A percentile compares a stretch with the other conserved stretches of the same genome.
phyloP scores from a whole-genome alignment of 2,888 invertebrate genomes.

The Gastrophysa polygoni region DNA sequence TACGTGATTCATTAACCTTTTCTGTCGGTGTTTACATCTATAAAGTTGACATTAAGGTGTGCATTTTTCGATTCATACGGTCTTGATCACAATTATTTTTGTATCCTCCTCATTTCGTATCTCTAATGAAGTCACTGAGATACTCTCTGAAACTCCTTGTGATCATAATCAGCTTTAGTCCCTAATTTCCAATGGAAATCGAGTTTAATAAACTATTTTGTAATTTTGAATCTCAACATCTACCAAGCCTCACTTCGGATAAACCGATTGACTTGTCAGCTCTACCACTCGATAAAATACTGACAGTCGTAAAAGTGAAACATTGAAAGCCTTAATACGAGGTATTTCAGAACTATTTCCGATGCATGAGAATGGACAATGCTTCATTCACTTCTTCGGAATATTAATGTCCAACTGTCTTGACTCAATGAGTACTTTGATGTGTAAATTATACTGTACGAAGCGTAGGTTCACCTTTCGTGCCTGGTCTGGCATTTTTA shows the following conservation, averaged over 20 bases:
- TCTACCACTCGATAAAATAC: neutral
- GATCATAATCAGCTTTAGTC: no score
- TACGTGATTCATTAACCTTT: neutral
- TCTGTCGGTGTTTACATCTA: neutral
- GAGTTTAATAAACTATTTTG: no score
- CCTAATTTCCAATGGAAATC: no score
- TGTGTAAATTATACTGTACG: conserved; percentile 25
- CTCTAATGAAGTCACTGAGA: no score
- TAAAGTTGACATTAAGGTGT: neutral
- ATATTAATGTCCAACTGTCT: conserved; percentile 27
- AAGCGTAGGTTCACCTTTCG: conserved; percentile 15
- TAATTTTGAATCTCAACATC: no score
- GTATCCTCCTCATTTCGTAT: no score
- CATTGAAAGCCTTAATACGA: conserved; percentile 13
- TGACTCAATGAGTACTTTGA: conserved; percentile 21
- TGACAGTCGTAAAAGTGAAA: conserved; percentile 19
- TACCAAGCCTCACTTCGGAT: no score
- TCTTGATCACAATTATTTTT: no score
- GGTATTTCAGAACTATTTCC: conserved; percentile 11
- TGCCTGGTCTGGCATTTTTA: conserved; percentile 22
- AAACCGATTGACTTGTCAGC: no score
- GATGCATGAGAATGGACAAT: conserved; percentile 20
- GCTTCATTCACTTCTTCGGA: conserved; percentile 19
- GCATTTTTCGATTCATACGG: no score
- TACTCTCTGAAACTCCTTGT: no score